Evolutionary conservation across 2,888 invertebrate species (phyloP).

Genomic region (Orthosia gracilis): DNA sequence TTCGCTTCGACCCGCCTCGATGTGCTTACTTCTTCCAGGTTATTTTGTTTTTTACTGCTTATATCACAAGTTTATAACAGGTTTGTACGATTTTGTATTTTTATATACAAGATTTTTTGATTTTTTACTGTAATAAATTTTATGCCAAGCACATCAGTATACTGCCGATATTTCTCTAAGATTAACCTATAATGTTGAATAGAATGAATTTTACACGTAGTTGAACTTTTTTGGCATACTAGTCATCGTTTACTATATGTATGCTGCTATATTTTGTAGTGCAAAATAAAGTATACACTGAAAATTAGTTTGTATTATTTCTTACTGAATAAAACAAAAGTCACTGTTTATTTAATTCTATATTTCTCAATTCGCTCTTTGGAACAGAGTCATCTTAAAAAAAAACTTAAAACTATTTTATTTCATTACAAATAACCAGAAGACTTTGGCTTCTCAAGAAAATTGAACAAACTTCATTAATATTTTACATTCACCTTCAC

Average conservation of each 20-base stretch:
- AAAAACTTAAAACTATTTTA: slow-evolving; percentile 78
- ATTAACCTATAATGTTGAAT: slow-evolving; percentile 29
- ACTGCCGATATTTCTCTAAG: slow-evolving; percentile 28
- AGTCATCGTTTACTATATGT: slow-evolving; percentile 67
- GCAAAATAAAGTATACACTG: slow-evolving; percentile 63
- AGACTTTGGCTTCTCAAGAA: slow-evolving; percentile 88
- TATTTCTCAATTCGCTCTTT: slow-evolving; percentile 77
- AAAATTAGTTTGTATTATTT: slow-evolving; percentile 27
- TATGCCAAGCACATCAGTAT: slow-evolving; percentile 5
- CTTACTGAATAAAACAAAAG: slow-evolving; percentile 58
- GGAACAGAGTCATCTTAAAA: slow-evolving; percentile 69
- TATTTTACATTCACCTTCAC: slow-evolving; percentile 66
- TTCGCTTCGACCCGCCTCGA: too few relatives aligned
- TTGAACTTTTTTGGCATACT: slow-evolving; percentile 66
- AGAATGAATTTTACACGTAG: slow-evolving; percentile 53
- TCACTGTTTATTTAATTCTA: slow-evolving; percentile 63
- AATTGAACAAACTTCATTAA: slow-evolving; percentile 79
- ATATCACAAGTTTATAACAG: not conserved
- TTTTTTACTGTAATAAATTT: not conserved
- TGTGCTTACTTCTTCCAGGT: too few relatives aligned
- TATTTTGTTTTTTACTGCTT: slow-evolving; percentile 5
- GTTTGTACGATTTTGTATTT: slow-evolving; percentile 33
- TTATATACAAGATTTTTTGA: slow-evolving; percentile 28
- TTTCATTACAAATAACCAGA: slow-evolving; percentile 80
- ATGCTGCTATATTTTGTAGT: slow-evolving; percentile 65